A percentile compares a stretch with the other conserved stretches of the same genome.
These are phyloP conservation scores for Mycalesis mineus DNA, from an alignment of 2,888 invertebrate genomes.

Conservation along the genomic window DNA sequence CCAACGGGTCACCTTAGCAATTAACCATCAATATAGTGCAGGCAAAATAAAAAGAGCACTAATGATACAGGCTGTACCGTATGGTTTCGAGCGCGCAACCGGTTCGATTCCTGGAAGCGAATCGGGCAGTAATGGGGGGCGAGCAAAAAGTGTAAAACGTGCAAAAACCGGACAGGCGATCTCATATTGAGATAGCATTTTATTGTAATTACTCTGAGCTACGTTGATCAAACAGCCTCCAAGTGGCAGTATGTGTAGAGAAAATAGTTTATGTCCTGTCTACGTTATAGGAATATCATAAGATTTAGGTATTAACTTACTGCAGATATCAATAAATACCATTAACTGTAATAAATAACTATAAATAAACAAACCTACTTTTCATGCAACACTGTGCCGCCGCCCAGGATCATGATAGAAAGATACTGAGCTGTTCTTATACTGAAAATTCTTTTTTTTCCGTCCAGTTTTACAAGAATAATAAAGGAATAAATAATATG, in stretches of 20 bases:
- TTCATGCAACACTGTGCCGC: too few relatives aligned
- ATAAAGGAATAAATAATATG: too few relatives aligned
- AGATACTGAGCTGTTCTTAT: too few relatives aligned
- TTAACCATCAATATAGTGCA: not conserved
- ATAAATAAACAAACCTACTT: too few relatives aligned
- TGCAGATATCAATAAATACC: too few relatives aligned
- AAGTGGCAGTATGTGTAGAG: not conserved
- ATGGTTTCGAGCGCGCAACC: slow-evolving; percentile 3
- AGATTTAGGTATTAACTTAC: too few relatives aligned
- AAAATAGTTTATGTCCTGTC: not conserved
- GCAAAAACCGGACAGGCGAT: slow-evolving; percentile 11
- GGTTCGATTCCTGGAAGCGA: slow-evolving; percentile 12
- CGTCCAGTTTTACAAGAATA: too few relatives aligned
- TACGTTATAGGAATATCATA: too few relatives aligned
- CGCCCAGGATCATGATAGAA: too few relatives aligned
- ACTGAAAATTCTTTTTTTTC: too few relatives aligned
- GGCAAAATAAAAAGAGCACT: not conserved
- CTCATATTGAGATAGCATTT: slow-evolving; percentile 23
- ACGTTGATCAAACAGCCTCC: not conserved
- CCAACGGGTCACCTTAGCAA: not conserved
- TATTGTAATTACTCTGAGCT: slow-evolving; percentile 19
- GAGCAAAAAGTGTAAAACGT: slow-evolving; percentile 6
- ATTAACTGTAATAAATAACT: too few relatives aligned
- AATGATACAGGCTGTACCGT: slow-evolving; percentile 8
- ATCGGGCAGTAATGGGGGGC: slow-evolving; percentile 6